Percentiles rank a stretch among this genome's conserved stretches.
These are phyloP conservation scores for Diabrotica balteata DNA, from an alignment of 2,888 invertebrate species.

Conservation along the genomic window DNA sequence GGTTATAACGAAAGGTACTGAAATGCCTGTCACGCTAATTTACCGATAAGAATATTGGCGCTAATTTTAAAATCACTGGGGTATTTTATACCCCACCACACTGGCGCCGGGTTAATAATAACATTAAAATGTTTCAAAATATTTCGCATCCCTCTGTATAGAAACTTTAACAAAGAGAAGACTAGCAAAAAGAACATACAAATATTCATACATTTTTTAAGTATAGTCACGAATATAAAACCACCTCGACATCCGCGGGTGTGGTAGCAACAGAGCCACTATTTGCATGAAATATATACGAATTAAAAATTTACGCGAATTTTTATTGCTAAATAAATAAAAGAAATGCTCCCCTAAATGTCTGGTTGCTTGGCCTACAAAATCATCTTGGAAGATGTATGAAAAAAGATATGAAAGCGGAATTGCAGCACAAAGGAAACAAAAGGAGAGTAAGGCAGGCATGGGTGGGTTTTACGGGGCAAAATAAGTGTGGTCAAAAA, in stretches of 20 bases:
- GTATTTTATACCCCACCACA: too few relatives aligned
- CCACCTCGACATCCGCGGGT: slow-evolving; percentile 9
- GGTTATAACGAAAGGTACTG: too few relatives aligned
- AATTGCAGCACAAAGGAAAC: slow-evolving; percentile 58
- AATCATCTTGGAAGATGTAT: slow-evolving; percentile 56
- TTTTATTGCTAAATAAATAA: slow-evolving; percentile 55
- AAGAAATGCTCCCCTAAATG: slow-evolving; percentile 53
- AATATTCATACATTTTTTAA: slow-evolving; percentile 15
- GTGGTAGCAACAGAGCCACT: slow-evolving; percentile 10
- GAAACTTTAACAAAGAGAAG: not conserved
- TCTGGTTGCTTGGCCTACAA: slow-evolving; percentile 53
- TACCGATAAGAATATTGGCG: too few relatives aligned
- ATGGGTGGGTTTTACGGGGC: slow-evolving; percentile 42
- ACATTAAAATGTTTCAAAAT: too few relatives aligned
- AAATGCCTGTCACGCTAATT: too few relatives aligned
- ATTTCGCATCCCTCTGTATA: too few relatives aligned
- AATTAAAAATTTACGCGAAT: slow-evolving; percentile 54
- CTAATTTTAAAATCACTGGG: too few relatives aligned
- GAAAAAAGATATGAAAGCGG: slow-evolving; percentile 58
- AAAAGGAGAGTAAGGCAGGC: slow-evolving; percentile 46
- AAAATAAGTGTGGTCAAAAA: not conserved
- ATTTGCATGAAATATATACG: slow-evolving; percentile 30
- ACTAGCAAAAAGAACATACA: not conserved
- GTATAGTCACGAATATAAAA: not conserved
- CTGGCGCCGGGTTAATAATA: too few relatives aligned